Evolutionary conservation across 2,113 vertebrate genomes (phyloP).

Genomic region (Lagopus muta): DNA sequence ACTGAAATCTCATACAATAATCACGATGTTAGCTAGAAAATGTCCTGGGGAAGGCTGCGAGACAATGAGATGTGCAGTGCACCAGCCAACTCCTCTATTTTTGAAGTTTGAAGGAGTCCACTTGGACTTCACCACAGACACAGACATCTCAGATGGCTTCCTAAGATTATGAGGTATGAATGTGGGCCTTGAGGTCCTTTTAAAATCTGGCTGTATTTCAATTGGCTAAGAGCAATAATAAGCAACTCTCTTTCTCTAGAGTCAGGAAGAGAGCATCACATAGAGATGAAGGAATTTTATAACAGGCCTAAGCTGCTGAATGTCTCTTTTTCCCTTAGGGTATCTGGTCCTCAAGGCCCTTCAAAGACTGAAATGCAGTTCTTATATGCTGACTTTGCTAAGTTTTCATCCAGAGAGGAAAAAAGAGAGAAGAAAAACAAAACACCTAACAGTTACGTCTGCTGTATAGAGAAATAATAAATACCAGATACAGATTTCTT

Average conservation of each 20-base stretch:
- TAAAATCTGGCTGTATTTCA: neutral
- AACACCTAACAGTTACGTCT: neutral
- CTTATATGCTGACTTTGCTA: slow-evolving; percentile 11
- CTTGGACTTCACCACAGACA: neutral
- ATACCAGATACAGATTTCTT: neutral
- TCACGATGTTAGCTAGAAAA: neutral
- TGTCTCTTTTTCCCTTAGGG: slow-evolving; percentile 10
- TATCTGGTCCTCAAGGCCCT: slow-evolving; percentile 5
- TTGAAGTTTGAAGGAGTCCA: neutral
- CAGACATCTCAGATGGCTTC: neutral
- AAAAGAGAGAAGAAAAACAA: neutral
- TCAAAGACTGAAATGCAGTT: slow-evolving; percentile 8
- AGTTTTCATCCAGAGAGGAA: neutral
- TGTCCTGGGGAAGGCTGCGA: accelerated
- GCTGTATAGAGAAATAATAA: neutral
- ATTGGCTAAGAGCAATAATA: neutral
- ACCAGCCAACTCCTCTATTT: accelerated
- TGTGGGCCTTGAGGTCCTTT: neutral
- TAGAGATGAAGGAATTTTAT: slow-evolving; percentile 12
- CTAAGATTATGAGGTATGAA: neutral
- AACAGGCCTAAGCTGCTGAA: slow-evolving; percentile 2
- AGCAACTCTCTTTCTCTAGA: neutral
- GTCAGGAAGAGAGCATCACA: neutral
- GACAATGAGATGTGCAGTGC: neutral
- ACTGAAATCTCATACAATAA: neutral